Base-by-base conservation (phyloP, 2,888 invertebrate genomes). In the Drosophila monieri region DNA sequence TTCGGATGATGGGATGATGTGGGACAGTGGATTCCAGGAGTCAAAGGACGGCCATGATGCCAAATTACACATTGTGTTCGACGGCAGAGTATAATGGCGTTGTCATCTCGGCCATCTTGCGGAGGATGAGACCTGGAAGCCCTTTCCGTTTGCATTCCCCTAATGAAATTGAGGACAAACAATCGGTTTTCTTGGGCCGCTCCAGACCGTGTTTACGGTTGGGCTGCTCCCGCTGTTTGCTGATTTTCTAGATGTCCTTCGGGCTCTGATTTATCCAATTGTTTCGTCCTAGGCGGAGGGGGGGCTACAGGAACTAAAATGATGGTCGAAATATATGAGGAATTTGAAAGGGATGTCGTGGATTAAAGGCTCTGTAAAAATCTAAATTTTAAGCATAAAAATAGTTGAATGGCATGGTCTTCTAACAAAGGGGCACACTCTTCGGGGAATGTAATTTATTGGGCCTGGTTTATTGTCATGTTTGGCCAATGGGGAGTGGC, bases 61-160 rank as follows among this genome's bases (percentile, higher is more conserved):
- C 56, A 83, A 85, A 83, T 83, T 85, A 76, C 85, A 83, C 67
- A 83, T 83, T 83, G 81, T 83, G 80, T 69, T 71, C 58, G 59
- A 66, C 74, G 73, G 73, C 57, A 60, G 61, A 41, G 73, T 59
- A 74, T 78, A 83, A 85, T 83, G 74, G 70, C 76, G 66, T 64
- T 83, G 77, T 73, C 66, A 68, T 58, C 54, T 51, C 32, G 57
- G 46, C 46, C 44, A 62, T 35, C 35, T 62, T 52, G 62, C 53
- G 46, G 15, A 27, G 54, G 10, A 41, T 15, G 41, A 18, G 10
- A 18, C 18, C 43, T 3, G 14, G 3, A 54, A 18, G 54, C 27
- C 53, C 32, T 21, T 21, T 14, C 58, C 54, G 43, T 70, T 73
- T 53, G 66, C 62, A 55, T 66, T 56, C 67, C 54, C 54, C 61